These are phyloP conservation scores for Oxyteleia sp. DNA, from an alignment of 2,888 invertebrate genomes.

Conservation along the genomic window DNA sequence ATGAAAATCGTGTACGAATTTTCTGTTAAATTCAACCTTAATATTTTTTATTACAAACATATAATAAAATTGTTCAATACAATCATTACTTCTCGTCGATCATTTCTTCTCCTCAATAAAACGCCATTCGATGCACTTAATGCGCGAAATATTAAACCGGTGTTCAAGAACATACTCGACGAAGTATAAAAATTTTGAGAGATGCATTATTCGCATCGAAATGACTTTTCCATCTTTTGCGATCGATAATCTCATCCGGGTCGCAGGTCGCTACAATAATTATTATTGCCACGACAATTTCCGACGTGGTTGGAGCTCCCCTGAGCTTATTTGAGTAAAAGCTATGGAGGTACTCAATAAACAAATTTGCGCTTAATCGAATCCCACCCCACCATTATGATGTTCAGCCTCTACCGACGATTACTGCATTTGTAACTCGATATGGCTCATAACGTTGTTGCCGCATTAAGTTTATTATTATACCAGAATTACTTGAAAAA, in stretches of 20 bases:
- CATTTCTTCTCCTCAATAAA: too few relatives aligned
- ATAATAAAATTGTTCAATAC: neutral
- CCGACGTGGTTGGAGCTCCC: conserved; percentile 45
- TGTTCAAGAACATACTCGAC: conserved; percentile 16
- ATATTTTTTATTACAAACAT: too few relatives aligned
- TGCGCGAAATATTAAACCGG: neutral
- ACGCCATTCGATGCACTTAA: neutral
- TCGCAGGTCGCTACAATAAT: conserved; percentile 46
- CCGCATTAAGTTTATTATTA: conserved; percentile 56
- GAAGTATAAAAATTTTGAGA: conserved; percentile 22
- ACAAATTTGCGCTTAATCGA: conserved; percentile 64
- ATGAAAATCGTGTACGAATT: too few relatives aligned
- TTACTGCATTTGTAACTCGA: conserved; percentile 66
- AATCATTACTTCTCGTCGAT: neutral
- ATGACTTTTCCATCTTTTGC: conserved; percentile 42
- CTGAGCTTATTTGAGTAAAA: conserved; percentile 45
- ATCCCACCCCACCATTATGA: conserved; percentile 50
- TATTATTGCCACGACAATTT: conserved; percentile 62
- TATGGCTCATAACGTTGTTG: conserved; percentile 50
- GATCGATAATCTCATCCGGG: conserved; percentile 54
- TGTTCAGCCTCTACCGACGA: conserved; percentile 50
- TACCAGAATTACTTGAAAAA: too few relatives aligned
- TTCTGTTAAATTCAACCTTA: too few relatives aligned
- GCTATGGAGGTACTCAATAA: conserved; percentile 54
- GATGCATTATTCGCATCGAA: conserved; percentile 16